Evolutionary conservation across 2,888 invertebrate genomes (phyloP), one percentile per base, ranked within the genome.

Genomic region (Calliphora vomitoria): DNA sequence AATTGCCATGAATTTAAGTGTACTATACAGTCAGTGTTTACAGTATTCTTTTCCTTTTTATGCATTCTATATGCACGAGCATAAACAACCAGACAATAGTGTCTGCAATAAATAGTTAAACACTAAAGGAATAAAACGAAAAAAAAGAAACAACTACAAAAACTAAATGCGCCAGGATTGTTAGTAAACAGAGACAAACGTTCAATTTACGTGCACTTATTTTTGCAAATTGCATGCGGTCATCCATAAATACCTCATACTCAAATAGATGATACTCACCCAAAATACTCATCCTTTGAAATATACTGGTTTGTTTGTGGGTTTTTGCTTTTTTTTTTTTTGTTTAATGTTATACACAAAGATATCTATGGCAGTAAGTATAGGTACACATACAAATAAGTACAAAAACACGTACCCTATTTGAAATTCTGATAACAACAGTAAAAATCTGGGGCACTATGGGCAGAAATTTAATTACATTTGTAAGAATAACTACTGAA

Each of bases 151-250:
- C 11, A 47, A 20, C 4, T 64, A 64, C 8, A 47, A 44, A 3
- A 31, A 47, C 20, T n/a, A 72, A 76, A 62, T 53, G 53, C 69
- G 53, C 20, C 58, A 74, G 66, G 8, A 75, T 55, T 80, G 74
- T 74, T 68, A 44, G 68, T 76, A 82, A 82, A 84, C 72, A 84
- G 74, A 84, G 72, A 84, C 81, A 87, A 84, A 78, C 87, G 81
- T 87, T 82, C 84, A 84, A 84, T 87, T 84, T 82, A 87, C 81
- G 87, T 87, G 84, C 84, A 84, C 68, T 87, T 87, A 84, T 84
- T 87, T 87, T 84, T 84, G 87, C 84, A 87, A 87, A 87, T 87
- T 87, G 87, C 84, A 87, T 87, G 87, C 87, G 87, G 87, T 87
- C 84, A 87, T 87, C 84, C 87, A 87, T 87, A 87, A 87, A 87